A percentile compares a stretch with the other conserved stretches of the same genome.
Evolutionary conservation across 2,797 vertebrate genomes (phyloP).

Genomic region (Cygnus olor): DNA sequence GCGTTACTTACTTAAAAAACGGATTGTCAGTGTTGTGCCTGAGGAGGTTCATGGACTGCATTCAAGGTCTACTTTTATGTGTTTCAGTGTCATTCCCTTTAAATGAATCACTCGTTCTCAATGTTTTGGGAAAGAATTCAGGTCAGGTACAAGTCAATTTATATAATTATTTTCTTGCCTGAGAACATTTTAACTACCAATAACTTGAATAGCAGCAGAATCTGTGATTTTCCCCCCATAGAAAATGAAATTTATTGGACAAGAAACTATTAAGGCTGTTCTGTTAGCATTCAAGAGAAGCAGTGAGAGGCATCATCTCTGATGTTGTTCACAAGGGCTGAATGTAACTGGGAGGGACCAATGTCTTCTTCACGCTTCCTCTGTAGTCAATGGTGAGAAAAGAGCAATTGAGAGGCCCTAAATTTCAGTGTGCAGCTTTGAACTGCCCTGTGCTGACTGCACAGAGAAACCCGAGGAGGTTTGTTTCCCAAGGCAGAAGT

Average conservation of each 20-base stretch:
- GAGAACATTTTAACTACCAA: neutral
- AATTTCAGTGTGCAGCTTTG: neutral
- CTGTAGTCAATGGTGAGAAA: neutral
- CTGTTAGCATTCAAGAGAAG: neutral
- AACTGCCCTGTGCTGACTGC: neutral
- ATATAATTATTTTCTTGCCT: conserved; percentile 6
- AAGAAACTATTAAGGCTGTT: neutral
- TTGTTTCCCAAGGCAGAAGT: fast-evolving
- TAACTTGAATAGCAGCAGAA: neutral
- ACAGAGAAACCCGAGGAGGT: neutral
- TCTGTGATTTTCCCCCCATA: neutral
- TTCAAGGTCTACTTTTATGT: neutral
- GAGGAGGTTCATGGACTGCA: neutral
- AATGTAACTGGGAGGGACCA: neutral
- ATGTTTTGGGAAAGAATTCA: neutral
- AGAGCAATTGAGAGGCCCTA: neutral
- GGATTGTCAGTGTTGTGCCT: neutral
- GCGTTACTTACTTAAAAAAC: neutral
- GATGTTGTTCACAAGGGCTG: neutral
- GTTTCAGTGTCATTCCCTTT: neutral
- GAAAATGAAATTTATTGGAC: conserved; percentile 34
- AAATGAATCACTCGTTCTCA: neutral
- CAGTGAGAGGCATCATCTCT: neutral
- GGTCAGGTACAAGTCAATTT: conserved; percentile 40
- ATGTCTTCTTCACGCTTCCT: neutral